These are phyloP conservation scores for Phalera bucephala DNA, from an alignment of 2,888 invertebrate species.

Conservation along the genomic window DNA sequence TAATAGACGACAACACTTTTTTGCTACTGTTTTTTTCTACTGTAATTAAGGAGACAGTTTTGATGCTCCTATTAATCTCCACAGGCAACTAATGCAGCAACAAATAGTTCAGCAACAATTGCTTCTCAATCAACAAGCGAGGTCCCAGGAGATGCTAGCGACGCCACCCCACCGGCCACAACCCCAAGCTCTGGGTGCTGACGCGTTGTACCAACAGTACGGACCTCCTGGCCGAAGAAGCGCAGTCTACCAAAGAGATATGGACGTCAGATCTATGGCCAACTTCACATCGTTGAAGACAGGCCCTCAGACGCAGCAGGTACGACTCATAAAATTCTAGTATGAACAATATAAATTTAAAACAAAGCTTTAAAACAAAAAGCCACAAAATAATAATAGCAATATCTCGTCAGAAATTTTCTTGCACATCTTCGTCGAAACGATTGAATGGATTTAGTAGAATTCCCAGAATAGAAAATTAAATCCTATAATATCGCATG, in stretches of 20 bases:
- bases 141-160: conserved; percentile 83
- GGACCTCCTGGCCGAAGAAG: conserved; percentile 72
- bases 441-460: no score
- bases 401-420: no score
- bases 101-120: conserved; percentile 78
- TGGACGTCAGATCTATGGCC: conserved; percentile 71
- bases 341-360: no score
- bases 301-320: conserved; percentile 69
- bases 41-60: no score
- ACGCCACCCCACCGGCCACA: conserved; percentile 61
- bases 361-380: no score
- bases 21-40: no score
- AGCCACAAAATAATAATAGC: no score
- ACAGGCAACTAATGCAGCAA: conserved; percentile 73
- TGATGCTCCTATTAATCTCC: conserved; percentile 11
- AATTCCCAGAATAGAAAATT: no score
- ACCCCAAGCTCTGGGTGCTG: conserved; percentile 68
- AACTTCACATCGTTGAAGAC: conserved; percentile 75
- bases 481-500: no score
- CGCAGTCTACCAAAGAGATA: conserved; percentile 70
- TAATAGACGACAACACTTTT: no score
- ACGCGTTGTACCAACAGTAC: conserved; percentile 76
- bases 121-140: conserved; percentile 73
- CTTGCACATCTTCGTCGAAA: no score
- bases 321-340: no score